Base-by-base conservation (phyloP, 2,113 vertebrate species). In the Tyrannus savana region DNA sequence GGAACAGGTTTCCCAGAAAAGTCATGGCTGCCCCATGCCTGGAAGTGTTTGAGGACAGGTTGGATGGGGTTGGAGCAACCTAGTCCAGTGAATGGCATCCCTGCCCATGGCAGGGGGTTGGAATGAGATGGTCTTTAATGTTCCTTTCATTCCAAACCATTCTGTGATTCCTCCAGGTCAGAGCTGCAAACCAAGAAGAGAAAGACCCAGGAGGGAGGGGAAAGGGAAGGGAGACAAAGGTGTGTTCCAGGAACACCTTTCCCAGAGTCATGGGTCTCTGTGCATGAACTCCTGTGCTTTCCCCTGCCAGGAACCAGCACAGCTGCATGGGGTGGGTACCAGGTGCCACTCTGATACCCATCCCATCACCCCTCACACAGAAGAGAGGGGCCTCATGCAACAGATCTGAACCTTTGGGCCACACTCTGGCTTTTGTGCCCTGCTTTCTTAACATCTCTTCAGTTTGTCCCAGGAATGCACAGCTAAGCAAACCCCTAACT, bases 231-330 rank as follows among this genome's bases (percentile, higher is more conserved):
- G 77, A 84, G 83, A 42, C 39, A 71, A 74, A 77, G 42, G 4
- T 30, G 22, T 80, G 25, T 58, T 83, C 27, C 24, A 72, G 86
- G 76, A 95, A 60, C 39, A 49, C 80, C 68, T 90, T 89, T 93
- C 71, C 77, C 67, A 31, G 7, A 66, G 69, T 21, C 3, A 0
- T 41, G 77, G 93, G 68, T 95, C 89, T 95, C 4, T 24, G 41
- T 12, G 52, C 47, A 81, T 95, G 72, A 87, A 64, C 84, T 67
- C 60, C 41, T 78, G 41, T 52, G 60, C 39, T 71, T 44, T 53
- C 33, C 81, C 24, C 49, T 90, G 90, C 56, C 73, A 68, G 73
- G 89, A 90, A 92, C 95, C 87, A 94, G 92, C 90, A 37, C 25
- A 84, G 84, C 73, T 68, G 75, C 90, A 75, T 0, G 1, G 78